Conservation (phyloP, 37 sponge, comb jelly and placozoan genomes). For the Dysidea cf. avara region DNA sequence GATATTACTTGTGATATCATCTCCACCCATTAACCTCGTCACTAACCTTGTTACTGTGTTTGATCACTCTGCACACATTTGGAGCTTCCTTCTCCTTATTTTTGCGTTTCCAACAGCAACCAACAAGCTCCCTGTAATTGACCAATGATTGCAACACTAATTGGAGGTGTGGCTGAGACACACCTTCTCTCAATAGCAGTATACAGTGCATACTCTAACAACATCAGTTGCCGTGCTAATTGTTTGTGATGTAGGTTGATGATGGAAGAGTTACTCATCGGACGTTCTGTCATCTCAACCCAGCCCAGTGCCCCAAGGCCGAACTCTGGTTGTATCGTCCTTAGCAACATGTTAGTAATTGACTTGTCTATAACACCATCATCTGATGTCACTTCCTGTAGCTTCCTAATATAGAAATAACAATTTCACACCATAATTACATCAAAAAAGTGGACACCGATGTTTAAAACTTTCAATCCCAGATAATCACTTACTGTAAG, state of each 20-base stretch:
- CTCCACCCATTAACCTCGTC: too few relatives aligned
- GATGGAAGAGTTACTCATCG: not conserved
- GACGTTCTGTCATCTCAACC: not conserved
- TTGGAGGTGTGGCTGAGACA: not conserved
- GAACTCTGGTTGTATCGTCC: too few relatives aligned
- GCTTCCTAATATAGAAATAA: too few relatives aligned
- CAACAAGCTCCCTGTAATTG: constrained; percentile 56
- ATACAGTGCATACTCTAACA: constrained; percentile 74
- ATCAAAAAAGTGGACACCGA: too few relatives aligned
- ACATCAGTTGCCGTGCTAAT: constrained; percentile 71
- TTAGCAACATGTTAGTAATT: too few relatives aligned
- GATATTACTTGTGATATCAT: too few relatives aligned
- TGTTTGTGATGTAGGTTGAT: too few relatives aligned
- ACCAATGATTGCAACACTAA: not conserved
- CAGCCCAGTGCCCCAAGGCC: not conserved
- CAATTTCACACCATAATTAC: too few relatives aligned
- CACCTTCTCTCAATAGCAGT: constrained; percentile 54
- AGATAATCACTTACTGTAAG: too few relatives aligned
- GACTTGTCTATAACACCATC: too few relatives aligned
- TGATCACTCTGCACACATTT: constrained; percentile 65
- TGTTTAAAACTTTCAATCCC: too few relatives aligned
- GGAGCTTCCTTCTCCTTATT: constrained; percentile 58
- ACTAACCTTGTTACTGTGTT: constrained; percentile 62
- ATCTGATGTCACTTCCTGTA: too few relatives aligned
- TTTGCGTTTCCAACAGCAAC: constrained; percentile 67